phyloP scores from a whole-genome alignment of 1,140 invertebrate genomes.

The Formica exsecta region DNA sequence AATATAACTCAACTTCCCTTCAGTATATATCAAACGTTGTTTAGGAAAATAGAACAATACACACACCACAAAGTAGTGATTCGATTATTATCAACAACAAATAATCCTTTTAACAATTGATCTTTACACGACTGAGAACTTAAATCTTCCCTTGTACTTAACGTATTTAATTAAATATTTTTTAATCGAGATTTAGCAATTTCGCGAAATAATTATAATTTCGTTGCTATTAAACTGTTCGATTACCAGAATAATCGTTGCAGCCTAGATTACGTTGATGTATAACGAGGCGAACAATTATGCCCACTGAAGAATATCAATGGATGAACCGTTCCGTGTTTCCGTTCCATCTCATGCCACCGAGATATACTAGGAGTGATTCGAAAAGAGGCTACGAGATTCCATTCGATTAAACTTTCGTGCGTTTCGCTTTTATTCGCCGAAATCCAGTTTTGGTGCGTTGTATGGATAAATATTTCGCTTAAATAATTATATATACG shows the following conservation, averaged over 20 bases:
- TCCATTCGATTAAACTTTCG: slow-evolving; percentile 31
- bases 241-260: slow-evolving; percentile 46
- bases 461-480: neutral
- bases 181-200: neutral
- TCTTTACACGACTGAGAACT: neutral
- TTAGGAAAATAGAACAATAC: neutral
- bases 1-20: neutral
- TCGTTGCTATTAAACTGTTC: slow-evolving; percentile 39
- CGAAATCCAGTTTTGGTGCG: neutral
- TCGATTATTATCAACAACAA: neutral
- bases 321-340: slow-evolving; percentile 46
- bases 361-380: neutral
- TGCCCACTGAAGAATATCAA: slow-evolving; percentile 49
- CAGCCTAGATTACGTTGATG: slow-evolving; percentile 20
- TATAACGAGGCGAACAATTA: slow-evolving; percentile 67
- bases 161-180: neutral
- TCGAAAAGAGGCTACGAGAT: neutral
- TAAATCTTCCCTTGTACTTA: neutral
- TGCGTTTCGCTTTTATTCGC: slow-evolving; percentile 72
- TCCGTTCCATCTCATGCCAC: slow-evolving; percentile 56
- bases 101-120: neutral
- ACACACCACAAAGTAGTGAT: neutral
- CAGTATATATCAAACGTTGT: neutral
- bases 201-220: slow-evolving; percentile 4
- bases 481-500: neutral